Evolutionary conservation across 2,113 vertebrate genomes (phyloP), one percentile per base, ranked within the genome.

Genomic region (Morone saxatilis): DNA sequence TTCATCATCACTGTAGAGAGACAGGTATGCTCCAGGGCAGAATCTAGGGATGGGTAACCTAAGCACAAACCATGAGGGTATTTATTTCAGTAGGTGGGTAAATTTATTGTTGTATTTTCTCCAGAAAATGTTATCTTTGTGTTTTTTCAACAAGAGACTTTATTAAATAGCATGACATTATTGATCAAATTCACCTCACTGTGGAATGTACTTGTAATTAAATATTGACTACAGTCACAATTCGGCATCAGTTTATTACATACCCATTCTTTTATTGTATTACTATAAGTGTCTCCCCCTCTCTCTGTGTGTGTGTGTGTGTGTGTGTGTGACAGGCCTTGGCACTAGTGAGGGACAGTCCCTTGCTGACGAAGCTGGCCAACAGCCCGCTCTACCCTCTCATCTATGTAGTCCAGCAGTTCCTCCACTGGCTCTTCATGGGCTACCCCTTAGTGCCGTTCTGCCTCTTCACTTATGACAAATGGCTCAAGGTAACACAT

Each of bases 401-500:
- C 86, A 92, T 96, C 86, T 99, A 99, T 0, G 38, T 96, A 66
- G 91, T 97, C 47, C 97, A 98, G 84, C 98, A 99, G 94, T 90
- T 95, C 19, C 73, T 97, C 84, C 98, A 99, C 92, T 99, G 97
- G 98, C 96, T 99, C 83, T 98, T 99, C 70, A 97, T 99, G 98
- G 97, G 97, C 36, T 99, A 99, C 90, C 96, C 98, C 2, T 94
- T 99, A 47, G 96, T 97, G 69, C 94, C 97, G 67, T 99, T 99
- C 79, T 98, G 97, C 90, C 97, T 99, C 95, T 98, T 99, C 94
- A 96, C 96, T 1, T 99, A 96, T 89, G 98, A 99, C 94, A 99
- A 98, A 89, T 99, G 98, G 98, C 90, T 98, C 25, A 97, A 98
- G 97, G 98, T 98, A 90, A 85, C 50, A 40, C 68, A 10, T 6